A percentile compares a stretch with the other conserved stretches of the same genome.
Conservation (phyloP, 2,113 vertebrate genomes). For the Bostrychus sinensis region DNA sequence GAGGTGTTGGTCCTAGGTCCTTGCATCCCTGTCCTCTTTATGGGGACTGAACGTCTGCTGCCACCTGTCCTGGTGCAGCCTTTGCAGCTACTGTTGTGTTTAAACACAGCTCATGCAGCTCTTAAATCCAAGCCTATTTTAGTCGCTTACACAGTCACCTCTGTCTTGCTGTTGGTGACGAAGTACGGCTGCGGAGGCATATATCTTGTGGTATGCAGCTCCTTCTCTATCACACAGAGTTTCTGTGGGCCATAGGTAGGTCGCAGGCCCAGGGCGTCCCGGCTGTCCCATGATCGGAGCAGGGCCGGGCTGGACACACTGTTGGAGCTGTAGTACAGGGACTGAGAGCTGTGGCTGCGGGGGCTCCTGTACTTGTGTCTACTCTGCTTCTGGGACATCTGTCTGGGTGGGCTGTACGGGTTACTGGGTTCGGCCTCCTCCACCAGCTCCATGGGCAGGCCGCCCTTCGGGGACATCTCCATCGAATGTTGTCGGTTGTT, state of each 20-base stretch:
- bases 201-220: slow-evolving; percentile 86
- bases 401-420: slow-evolving; percentile 86
- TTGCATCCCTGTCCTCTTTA: slow-evolving; percentile 7
- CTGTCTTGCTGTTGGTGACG: slow-evolving; percentile 99
- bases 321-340: slow-evolving; percentile 81
- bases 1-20: slow-evolving; percentile 6
- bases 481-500: slow-evolving; percentile 86
- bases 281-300: slow-evolving; percentile 86
- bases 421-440: slow-evolving; percentile 85
- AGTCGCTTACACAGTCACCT: slow-evolving; percentile 90
- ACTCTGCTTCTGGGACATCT: slow-evolving; percentile 81
- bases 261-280: slow-evolving; percentile 84
- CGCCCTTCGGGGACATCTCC: slow-evolving; percentile 87
- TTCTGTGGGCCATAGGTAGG: slow-evolving; percentile 86
- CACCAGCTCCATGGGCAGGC: slow-evolving; percentile 88
- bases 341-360: slow-evolving; percentile 81
- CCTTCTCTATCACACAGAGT: slow-evolving; percentile 84
- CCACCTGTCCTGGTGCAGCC: slow-evolving; percentile 33
- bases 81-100: slow-evolving; percentile 9
- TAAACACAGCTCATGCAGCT: slow-evolving; percentile 8
- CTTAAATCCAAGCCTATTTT: slow-evolving; percentile 10
- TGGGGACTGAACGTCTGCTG: slow-evolving; percentile 28
- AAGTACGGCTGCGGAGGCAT: slow-evolving; percentile 93
- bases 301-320: slow-evolving; percentile 45
- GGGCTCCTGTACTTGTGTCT: slow-evolving; percentile 85